phyloP scores from a whole-genome alignment of 2,113 vertebrate species.

The Nicator chloris region DNA sequence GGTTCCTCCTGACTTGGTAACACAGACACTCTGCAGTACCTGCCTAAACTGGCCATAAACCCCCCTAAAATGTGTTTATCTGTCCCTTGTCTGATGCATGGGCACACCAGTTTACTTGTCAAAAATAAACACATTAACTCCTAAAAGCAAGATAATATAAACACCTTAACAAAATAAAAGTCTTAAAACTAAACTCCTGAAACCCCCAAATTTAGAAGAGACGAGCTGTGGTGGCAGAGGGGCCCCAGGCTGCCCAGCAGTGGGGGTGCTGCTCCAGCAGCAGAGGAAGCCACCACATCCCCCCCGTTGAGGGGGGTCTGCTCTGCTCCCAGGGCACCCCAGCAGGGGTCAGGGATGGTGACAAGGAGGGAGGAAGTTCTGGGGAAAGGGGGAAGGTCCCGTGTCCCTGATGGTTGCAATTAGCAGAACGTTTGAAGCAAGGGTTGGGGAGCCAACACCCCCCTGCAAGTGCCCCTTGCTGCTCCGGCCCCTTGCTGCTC shows the following conservation, averaged over 20 bases:
- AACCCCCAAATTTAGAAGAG: not conserved
- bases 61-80: not conserved
- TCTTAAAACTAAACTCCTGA: not conserved
- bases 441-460: fast-evolving
- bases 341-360: fast-evolving
- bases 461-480: not conserved
- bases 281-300: not conserved
- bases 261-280: not conserved
- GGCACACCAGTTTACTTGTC: not conserved
- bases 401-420: not conserved
- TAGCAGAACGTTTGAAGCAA: not conserved
- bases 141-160: not conserved
- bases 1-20: not conserved
- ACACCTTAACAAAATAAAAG: not conserved
- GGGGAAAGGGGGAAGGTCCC: not conserved
- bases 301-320: fast-evolving
- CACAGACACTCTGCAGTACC: not conserved
- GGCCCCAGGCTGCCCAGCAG: not conserved
- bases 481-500: not conserved
- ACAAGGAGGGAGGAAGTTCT: too few species aligned
- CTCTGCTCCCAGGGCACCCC: not conserved
- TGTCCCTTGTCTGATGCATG: not conserved
- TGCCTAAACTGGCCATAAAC: not conserved
- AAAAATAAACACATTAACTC: not conserved
- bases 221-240: not conserved